These are phyloP conservation scores for Embidobia sp. DNA, from an alignment of 2,888 invertebrate genomes.

Conservation along the genomic window DNA sequence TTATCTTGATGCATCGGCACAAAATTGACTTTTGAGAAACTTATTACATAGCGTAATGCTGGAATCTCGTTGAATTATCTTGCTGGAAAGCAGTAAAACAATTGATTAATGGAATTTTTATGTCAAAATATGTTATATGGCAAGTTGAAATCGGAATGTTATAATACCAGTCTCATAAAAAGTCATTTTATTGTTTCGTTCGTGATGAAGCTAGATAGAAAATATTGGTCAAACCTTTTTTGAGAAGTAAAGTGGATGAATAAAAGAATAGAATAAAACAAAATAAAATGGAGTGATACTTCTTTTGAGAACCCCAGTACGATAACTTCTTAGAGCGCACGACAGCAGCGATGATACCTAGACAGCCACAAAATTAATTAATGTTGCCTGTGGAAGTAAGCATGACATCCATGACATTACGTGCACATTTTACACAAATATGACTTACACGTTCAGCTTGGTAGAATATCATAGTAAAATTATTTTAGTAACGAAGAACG, in stretches of 20 bases:
- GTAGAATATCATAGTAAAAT: too few species aligned
- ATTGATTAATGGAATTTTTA: constrained; percentile 2
- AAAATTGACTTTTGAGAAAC: constrained; percentile 26
- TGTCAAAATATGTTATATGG: too few species aligned
- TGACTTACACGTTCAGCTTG: too few species aligned
- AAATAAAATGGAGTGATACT: too few species aligned
- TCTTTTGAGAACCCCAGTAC: too few species aligned
- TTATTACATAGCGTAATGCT: constrained; percentile 35
- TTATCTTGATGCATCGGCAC: constrained; percentile 25
- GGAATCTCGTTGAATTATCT: constrained; percentile 14
- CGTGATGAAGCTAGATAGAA: too few species aligned
- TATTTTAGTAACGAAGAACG: too few species aligned
- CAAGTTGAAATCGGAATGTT: neutral
- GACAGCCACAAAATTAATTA: neutral
- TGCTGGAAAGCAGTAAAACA: neutral
- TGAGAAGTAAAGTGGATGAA: too few species aligned
- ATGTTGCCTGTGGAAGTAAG: neutral
- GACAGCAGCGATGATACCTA: neutral
- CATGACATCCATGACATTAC: neutral
- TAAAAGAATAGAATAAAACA: too few species aligned
- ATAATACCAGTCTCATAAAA: neutral
- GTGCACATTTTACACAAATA: too few species aligned
- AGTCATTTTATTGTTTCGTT: neutral
- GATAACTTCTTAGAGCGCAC: too few species aligned
- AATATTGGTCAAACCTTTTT: too few species aligned